A percentile compares a stretch with the other conserved stretches of the same genome.
These are phyloP conservation scores for Sphyrna mokarran DNA, from an alignment of 2,113 vertebrate species.

Conservation along the genomic window DNA sequence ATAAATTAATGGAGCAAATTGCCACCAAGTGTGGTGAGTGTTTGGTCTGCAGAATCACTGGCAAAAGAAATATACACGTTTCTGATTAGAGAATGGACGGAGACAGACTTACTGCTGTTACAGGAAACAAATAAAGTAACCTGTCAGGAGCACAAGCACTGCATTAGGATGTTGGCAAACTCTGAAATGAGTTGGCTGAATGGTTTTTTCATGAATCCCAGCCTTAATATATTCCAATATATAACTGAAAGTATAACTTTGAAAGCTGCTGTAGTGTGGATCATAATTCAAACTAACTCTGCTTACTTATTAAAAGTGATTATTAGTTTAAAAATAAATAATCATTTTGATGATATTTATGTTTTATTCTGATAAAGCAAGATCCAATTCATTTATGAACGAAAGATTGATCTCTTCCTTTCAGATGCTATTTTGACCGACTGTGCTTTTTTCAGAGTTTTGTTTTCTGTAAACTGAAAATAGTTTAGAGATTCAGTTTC, in stretches of 20 bases:
- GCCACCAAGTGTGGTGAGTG: not conserved
- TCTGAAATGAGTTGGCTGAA: not conserved
- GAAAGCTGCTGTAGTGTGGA: not conserved
- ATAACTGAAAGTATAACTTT: not conserved
- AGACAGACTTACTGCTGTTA: not conserved
- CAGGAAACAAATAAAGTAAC: not conserved
- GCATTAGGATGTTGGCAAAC: not conserved
- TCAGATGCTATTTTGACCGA: not conserved
- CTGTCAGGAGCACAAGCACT: not conserved
- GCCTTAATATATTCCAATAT: not conserved
- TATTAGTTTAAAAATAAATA: not conserved
- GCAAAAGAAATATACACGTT: not conserved
- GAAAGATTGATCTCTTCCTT: not conserved
- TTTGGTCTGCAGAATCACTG: constrained; percentile 13
- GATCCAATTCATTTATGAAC: not conserved
- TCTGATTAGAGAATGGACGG: constrained; percentile 18
- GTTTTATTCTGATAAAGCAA: not conserved
- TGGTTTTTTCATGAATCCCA: not conserved
- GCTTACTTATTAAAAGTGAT: not conserved
- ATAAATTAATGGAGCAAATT: constrained; percentile 24
- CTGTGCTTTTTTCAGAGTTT: not conserved
- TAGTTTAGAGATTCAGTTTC: not conserved
- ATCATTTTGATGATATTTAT: not conserved
- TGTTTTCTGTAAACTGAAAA: not conserved
- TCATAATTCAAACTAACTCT: not conserved